These are phyloP conservation scores for Ophiothrix spiculata DNA, from an alignment of 35 echinoderm and acorn worm species.

Conservation along the genomic window DNA sequence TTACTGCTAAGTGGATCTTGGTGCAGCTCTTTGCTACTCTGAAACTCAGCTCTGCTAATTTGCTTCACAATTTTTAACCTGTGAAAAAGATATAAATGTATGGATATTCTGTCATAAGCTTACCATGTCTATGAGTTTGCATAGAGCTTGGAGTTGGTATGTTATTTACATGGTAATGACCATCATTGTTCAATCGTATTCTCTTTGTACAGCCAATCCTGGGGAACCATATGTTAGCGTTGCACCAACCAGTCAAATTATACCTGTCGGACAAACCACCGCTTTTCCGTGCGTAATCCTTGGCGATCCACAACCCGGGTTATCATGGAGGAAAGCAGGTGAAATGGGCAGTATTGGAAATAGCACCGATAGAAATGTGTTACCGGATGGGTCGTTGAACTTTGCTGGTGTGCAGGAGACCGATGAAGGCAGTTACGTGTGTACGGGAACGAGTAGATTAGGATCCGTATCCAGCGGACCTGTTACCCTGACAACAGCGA, in stretches of 20 bases:
- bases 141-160: too few relatives aligned
- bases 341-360: slow-evolving; percentile 23
- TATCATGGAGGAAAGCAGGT: slow-evolving; percentile 56
- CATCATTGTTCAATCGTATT: neutral
- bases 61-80: too few relatives aligned
- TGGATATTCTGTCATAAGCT: too few relatives aligned
- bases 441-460: slow-evolving; percentile 68
- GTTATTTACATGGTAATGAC: neutral
- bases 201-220: slow-evolving; percentile 65
- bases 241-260: slow-evolving; percentile 56
- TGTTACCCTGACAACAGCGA: slow-evolving; percentile 56
- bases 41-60: too few relatives aligned
- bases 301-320: slow-evolving; percentile 61
- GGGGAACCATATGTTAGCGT: slow-evolving; percentile 81
- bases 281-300: slow-evolving; percentile 77
- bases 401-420: slow-evolving; percentile 34
- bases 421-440: slow-evolving; percentile 72
- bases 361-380: slow-evolving; percentile 11
- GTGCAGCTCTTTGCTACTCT: too few relatives aligned
- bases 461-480: slow-evolving; percentile 54
- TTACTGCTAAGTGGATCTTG: too few relatives aligned
- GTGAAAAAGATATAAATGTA: too few relatives aligned
- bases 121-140: too few relatives aligned
- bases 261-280: slow-evolving; percentile 41
- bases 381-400: slow-evolving; percentile 49